Base-by-base conservation (phyloP, 2,797 vertebrate genomes). In the Ctenochaetus hawaiiensis region DNA sequence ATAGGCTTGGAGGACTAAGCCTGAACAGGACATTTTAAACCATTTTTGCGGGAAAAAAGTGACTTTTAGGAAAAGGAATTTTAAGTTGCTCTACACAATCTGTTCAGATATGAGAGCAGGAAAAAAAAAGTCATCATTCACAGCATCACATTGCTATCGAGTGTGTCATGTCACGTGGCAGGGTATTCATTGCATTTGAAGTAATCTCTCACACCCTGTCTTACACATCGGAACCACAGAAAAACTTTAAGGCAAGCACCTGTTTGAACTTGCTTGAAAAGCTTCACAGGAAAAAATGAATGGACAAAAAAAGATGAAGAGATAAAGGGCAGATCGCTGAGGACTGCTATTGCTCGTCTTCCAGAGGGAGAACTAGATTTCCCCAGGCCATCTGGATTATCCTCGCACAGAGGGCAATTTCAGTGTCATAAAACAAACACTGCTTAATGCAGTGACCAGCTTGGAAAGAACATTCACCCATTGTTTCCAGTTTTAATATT, bases 241-340 rank as follows among this genome's bases (percentile, higher is more conserved):
- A 43, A 51, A 9, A 5, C 57, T 81, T 34, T 39, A 70, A 80
- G 60, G 75, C 43, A n/a, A 67, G 44, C 62, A 13, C 22, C 37
- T 68, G 59, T 44, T 60, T 74, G 63, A 22, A 72, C 67, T 75
- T 43, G 8, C 57, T 62, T 67, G 51, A 17, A 53, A 49, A 78
- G 54, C 60, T 34, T 57, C 57, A 61, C 17, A 20, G 53, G 57
- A 70, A 47, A 53, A 66, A 69, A 45, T 23, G 1, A 65, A 72
- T 65, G 47, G 68, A 45, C 56, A 66, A 7, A 34, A 34, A 70
- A 58, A 49, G 47, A 75, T 69, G 73, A 62, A 58, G 68, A 67
- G 52, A 80, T 72, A 71, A 86, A 87, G 81, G 78, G 39, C 80
- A 82, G 37, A 73, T 53, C 0, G 5, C n/a, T 48, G 53, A 75